Evolutionary conservation across 2,113 vertebrate species (phyloP).

Genomic region (Sakesphorus luctuosus): DNA sequence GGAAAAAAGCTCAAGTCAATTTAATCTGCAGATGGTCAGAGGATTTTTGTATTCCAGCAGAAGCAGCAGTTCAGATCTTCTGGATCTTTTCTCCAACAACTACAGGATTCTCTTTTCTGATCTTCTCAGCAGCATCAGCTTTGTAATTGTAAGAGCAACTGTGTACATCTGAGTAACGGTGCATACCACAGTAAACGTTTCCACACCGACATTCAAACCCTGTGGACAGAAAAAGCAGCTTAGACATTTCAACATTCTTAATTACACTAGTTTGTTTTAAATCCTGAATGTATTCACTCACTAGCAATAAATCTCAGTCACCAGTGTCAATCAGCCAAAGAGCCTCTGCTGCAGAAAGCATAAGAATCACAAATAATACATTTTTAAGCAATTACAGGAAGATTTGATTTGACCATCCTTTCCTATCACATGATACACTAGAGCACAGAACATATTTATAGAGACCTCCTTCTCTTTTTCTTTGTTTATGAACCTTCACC

Average conservation of each 20-base stretch:
- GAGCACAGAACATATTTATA: background rate
- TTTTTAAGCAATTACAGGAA: background rate
- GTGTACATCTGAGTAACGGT: slow-evolving; percentile 90
- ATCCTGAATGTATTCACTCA: slow-evolving; percentile 46
- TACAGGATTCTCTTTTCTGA: slow-evolving; percentile 92
- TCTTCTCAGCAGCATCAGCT: slow-evolving; percentile 89
- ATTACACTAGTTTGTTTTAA: background rate
- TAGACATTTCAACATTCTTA: background rate
- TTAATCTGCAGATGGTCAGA: slow-evolving; percentile 81
- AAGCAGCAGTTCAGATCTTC: slow-evolving; percentile 85
- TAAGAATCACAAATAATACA: slow-evolving; percentile 32
- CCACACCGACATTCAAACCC: slow-evolving; percentile 90
- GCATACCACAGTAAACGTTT: slow-evolving; percentile 85
- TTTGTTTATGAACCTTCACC: background rate
- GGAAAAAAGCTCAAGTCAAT: slow-evolving; percentile 78
- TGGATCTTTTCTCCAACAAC: slow-evolving; percentile 90
- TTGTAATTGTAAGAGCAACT: slow-evolving; percentile 91
- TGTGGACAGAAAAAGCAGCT: slow-evolving; percentile 58
- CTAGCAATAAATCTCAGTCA: slow-evolving; percentile 49
- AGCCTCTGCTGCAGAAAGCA: slow-evolving; percentile 47
- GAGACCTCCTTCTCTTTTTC: background rate
- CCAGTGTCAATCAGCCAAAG: slow-evolving; percentile 24
- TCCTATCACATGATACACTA: background rate
- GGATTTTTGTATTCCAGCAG: slow-evolving; percentile 75
- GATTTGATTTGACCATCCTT: background rate